Percentiles rank a stretch among this genome's conserved stretches.
phyloP scores from a whole-genome alignment of 2,113 vertebrate genomes.

The Physeter macrocephalus region DNA sequence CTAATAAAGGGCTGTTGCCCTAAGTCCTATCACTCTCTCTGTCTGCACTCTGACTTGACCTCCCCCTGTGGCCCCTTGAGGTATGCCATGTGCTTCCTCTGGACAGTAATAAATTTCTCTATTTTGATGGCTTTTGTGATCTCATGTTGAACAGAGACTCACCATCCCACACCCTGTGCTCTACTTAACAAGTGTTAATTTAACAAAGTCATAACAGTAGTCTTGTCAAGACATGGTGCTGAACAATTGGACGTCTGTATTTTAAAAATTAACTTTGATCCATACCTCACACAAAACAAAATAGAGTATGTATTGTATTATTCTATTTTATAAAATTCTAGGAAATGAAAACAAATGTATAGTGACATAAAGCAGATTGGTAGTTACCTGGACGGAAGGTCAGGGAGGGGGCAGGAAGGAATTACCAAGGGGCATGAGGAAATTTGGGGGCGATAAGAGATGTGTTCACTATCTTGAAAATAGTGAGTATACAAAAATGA shows the following conservation, averaged over 20 bases:
- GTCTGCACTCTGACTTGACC: not conserved
- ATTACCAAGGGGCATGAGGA: not conserved
- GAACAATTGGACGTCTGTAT: not conserved
- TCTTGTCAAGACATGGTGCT: not conserved
- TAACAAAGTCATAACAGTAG: not conserved
- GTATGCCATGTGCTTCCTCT: not conserved
- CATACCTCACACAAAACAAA: not conserved
- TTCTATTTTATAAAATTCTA: not conserved
- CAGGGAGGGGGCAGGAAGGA: not conserved
- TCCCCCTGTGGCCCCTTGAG: not conserved
- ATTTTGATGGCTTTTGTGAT: not conserved
- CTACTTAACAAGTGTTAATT: not conserved
- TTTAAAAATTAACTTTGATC: not conserved
- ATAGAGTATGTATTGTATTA: not conserved
- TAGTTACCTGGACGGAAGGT: not conserved
- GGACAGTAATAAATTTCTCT: not conserved
- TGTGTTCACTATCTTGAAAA: accelerated
- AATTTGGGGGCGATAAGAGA: not conserved
- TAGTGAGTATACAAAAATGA: no score
- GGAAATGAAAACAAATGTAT: not conserved
- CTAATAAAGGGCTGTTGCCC: not conserved
- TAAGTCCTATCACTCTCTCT: not conserved
- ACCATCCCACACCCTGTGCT: not conserved
- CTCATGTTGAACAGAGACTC: not conserved
- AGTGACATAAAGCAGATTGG: not conserved